Evolutionary conservation across 1,140 invertebrate species (phyloP).

Genomic region (Drosophila ambigua): DNA sequence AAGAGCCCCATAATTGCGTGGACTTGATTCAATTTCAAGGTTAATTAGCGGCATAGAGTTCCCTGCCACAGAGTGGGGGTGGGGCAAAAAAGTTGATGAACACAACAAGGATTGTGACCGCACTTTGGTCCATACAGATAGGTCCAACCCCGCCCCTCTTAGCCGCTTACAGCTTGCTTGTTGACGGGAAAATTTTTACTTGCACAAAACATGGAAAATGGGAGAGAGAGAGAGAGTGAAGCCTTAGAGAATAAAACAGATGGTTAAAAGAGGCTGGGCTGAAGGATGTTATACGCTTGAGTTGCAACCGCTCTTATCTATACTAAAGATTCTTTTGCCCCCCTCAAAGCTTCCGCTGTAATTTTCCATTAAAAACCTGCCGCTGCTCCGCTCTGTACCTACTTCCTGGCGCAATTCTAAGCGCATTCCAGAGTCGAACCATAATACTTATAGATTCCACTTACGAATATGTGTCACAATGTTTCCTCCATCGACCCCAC

Average conservation of each 20-base stretch:
- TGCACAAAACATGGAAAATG: too few relatives aligned
- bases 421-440: not conserved
- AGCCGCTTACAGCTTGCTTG: too few relatives aligned
- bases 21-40: constrained; percentile 74
- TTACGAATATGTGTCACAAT: not conserved
- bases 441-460: constrained; percentile 29
- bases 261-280: too few relatives aligned
- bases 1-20: constrained; percentile 55
- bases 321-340: constrained; percentile 9
- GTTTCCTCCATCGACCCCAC: not conserved
- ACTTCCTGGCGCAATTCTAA: constrained; percentile 16
- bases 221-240: too few relatives aligned
- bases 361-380: not conserved
- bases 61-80: not conserved
- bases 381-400: constrained; percentile 4
- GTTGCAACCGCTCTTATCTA: constrained; percentile 1
- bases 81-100: constrained; percentile 10
- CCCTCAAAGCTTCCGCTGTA: not conserved
- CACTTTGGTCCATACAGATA: constrained; percentile 3
- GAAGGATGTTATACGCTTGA: too few relatives aligned
- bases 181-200: too few relatives aligned
- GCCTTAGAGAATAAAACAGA: too few relatives aligned
- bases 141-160: too few relatives aligned
- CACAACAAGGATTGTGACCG: constrained; percentile 23
- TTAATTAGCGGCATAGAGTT: constrained; percentile 54